phyloP scores from a whole-genome alignment of 2,888 invertebrate species.

The Cataglyphis livida region DNA sequence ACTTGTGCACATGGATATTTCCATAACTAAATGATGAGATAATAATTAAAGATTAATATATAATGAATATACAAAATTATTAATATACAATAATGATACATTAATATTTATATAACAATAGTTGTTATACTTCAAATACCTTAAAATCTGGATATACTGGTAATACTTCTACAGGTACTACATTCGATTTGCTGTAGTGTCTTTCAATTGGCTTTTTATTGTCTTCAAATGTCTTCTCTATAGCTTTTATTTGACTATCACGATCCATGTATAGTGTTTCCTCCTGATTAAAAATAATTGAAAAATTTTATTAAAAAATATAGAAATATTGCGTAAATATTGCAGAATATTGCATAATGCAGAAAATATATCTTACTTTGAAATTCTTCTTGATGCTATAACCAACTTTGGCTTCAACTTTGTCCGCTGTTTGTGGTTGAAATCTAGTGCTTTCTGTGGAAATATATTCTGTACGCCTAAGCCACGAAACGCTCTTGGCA shows the following conservation, averaged over 20 bases:
- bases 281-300: constrained; percentile 87
- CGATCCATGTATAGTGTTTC: constrained; percentile 98
- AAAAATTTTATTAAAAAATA: neutral
- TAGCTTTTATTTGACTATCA: constrained; percentile 98
- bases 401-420: constrained; percentile 99
- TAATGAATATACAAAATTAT: too few relatives aligned
- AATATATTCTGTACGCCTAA: constrained; percentile 99
- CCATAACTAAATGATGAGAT: constrained; percentile 90
- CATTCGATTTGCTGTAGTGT: constrained; percentile 98
- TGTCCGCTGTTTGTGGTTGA: constrained; percentile 98
- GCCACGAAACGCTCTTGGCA: constrained; percentile 98
- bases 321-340: neutral
- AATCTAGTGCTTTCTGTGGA: constrained; percentile 99
- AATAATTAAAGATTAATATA: neutral
- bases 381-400: constrained; percentile 98
- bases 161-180: constrained; percentile 95
- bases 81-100: neutral
- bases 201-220: constrained; percentile 93
- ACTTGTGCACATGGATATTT: constrained; percentile 99
- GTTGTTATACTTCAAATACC: constrained; percentile 79
- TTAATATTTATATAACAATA: neutral
- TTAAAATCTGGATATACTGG: constrained; percentile 98
- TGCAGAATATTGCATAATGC: neutral
- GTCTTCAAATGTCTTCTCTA: constrained; percentile 98
- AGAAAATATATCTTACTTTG: constrained; percentile 83